Evolutionary conservation across 2,888 invertebrate genomes (phyloP).

Genomic region (Epinotia ramella): DNA sequence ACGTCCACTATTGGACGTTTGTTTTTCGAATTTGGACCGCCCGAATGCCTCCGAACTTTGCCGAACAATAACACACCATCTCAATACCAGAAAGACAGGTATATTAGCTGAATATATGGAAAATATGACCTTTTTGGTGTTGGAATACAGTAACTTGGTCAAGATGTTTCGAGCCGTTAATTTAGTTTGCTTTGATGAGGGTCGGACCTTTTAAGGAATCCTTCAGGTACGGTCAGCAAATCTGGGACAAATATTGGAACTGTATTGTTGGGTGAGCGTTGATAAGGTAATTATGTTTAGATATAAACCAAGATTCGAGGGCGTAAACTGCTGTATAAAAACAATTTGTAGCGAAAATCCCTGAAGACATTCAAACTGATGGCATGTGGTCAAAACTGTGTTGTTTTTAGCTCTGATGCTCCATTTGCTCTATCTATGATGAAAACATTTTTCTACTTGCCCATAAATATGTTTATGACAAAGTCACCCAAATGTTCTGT

Average conservation of each 20-base stretch:
- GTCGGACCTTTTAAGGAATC: slow-evolving; percentile 69
- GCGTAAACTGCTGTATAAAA: not conserved
- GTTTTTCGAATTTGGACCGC: slow-evolving; percentile 76
- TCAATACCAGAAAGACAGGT: not conserved
- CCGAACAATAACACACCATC: slow-evolving; percentile 42
- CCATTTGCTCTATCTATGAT: too few relatives aligned
- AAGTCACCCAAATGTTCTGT: too few relatives aligned
- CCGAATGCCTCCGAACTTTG: slow-evolving; percentile 54
- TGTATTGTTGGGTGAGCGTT: slow-evolving; percentile 53
- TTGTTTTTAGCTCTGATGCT: too few relatives aligned
- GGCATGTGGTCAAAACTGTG: not conserved
- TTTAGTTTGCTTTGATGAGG: slow-evolving; percentile 83
- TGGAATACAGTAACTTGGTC: slow-evolving; percentile 79
- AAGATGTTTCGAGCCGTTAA: slow-evolving; percentile 83
- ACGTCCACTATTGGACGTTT: slow-evolving; percentile 65
- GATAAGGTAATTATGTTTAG: slow-evolving; percentile 48
- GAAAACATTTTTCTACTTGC: too few relatives aligned
- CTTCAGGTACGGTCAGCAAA: slow-evolving; percentile 75
- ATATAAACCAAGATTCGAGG: not conserved
- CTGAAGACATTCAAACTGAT: not conserved
- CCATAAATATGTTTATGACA: too few relatives aligned
- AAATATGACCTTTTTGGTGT: slow-evolving; percentile 15
- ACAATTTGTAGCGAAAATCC: not conserved
- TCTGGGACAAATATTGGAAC: slow-evolving; percentile 73
- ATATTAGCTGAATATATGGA: not conserved